phyloP scores from a whole-genome alignment of 2,888 invertebrate species.

The Cotesia congregata region DNA sequence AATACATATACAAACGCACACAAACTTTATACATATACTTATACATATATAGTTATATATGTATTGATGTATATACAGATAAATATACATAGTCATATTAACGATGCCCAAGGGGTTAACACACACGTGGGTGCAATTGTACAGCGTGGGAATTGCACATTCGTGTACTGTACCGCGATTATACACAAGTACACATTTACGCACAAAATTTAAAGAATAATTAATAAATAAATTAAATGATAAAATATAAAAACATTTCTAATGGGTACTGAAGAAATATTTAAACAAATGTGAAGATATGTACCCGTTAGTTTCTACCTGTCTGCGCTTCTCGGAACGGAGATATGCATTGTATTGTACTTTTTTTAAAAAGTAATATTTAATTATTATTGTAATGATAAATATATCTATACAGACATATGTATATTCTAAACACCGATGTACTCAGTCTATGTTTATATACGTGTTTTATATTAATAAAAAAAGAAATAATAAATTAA shows the following conservation, averaged over 20 bases:
- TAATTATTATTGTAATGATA: slow-evolving; percentile 45
- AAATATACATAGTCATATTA: slow-evolving; percentile 6
- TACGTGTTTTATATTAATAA: slow-evolving; percentile 69
- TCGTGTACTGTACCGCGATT: slow-evolving; percentile 29
- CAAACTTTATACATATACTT: neutral
- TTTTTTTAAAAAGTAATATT: slow-evolving; percentile 56
- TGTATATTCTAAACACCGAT: slow-evolving; percentile 65
- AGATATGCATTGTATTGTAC: slow-evolving; percentile 24
- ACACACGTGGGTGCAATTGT: slow-evolving; percentile 20
- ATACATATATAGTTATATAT: neutral
- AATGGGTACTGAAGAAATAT: slow-evolving; percentile 1
- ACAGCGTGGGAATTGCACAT: slow-evolving; percentile 28
- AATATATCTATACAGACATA: slow-evolving; percentile 49
- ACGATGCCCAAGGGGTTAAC: slow-evolving; percentile 11
- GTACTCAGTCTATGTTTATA: slow-evolving; percentile 70
- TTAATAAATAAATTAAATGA: slow-evolving; percentile 22
- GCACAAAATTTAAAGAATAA: slow-evolving; percentile 11
- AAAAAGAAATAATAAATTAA: slow-evolving; percentile 31
- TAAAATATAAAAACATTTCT: neutral
- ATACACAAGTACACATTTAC: neutral
- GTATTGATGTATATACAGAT: neutral
- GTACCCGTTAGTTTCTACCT: slow-evolving; percentile 41
- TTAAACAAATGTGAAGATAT: neutral
- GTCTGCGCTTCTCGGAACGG: slow-evolving; percentile 37
- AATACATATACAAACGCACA: neutral